These are phyloP conservation scores for Neogobius melanostomus DNA, from an alignment of 2,113 vertebrate species.

Conservation along the genomic window DNA sequence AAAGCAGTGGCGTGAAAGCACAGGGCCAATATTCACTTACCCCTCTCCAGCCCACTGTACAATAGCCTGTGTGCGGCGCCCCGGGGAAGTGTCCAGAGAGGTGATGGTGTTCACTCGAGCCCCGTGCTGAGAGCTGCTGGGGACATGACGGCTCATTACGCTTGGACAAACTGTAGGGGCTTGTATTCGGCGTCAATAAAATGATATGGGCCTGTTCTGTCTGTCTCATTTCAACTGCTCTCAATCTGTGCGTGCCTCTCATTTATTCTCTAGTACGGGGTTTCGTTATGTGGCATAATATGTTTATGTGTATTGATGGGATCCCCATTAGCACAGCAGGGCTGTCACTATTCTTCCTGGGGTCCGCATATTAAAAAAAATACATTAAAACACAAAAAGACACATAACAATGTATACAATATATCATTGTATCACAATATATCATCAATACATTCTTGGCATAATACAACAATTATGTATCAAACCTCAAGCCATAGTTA, in stretches of 20 bases:
- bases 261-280: not conserved
- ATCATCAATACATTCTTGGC: too few relatives aligned
- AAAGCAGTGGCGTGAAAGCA: constrained; percentile 13
- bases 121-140: constrained; percentile 50
- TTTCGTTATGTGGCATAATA: too few relatives aligned
- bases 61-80: constrained; percentile 22
- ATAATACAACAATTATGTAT: too few relatives aligned
- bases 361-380: too few relatives aligned
- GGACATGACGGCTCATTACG: constrained; percentile 34
- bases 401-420: too few relatives aligned
- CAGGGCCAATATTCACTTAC: constrained; percentile 2
- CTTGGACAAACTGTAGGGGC: constrained; percentile 30
- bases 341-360: too few relatives aligned
- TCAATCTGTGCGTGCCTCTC: constrained; percentile 3
- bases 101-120: constrained; percentile 33
- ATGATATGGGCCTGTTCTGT: constrained; percentile 33
- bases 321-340: too few relatives aligned
- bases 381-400: too few relatives aligned
- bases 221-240: constrained; percentile 31
- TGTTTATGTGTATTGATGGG: too few relatives aligned
- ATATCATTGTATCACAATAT: too few relatives aligned
- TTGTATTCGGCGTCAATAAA: constrained; percentile 51
- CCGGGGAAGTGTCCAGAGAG: constrained; percentile 31
- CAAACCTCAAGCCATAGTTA: too few relatives aligned
- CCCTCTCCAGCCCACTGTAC: constrained; percentile 15